These are phyloP conservation scores for Coreoperca whiteheadi DNA, from an alignment of 2,113 vertebrate species.

Conservation along the genomic window DNA sequence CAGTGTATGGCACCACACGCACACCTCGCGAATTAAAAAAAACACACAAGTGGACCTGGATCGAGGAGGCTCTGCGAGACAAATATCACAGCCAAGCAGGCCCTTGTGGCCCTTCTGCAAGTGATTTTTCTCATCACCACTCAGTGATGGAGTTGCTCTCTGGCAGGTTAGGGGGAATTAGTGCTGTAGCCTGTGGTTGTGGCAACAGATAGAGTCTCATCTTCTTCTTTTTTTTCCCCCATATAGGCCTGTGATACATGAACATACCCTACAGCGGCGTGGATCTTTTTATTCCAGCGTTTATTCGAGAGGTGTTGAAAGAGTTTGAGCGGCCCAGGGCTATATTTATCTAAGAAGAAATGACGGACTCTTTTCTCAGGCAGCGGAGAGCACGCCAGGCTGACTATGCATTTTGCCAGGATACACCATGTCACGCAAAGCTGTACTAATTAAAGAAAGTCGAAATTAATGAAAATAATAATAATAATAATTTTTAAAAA, in stretches of 20 bases:
- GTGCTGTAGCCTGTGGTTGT: not conserved
- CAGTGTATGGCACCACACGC: constrained; percentile 31
- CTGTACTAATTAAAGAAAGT: not conserved
- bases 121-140: not conserved
- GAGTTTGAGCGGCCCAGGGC: constrained; percentile 29
- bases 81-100: not conserved
- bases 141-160: not conserved
- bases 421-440: not conserved
- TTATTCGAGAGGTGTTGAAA: constrained; percentile 24
- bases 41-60: not conserved
- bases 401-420: not conserved
- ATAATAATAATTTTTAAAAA: too few species aligned
- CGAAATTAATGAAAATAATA: not conserved
- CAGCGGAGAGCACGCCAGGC: not conserved
- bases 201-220: not conserved
- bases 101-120: not conserved
- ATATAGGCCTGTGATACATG: not conserved
- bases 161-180: not conserved
- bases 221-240: too few species aligned
- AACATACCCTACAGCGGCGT: too few species aligned
- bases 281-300: constrained; percentile 2
- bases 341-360: constrained; percentile 50
- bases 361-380: constrained; percentile 7
- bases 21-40: not conserved
- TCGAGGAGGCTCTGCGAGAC: too few species aligned